These are phyloP conservation scores for Datnioides undecimradiatus DNA, from an alignment of 2,113 vertebrate species.

Conservation along the genomic window DNA sequence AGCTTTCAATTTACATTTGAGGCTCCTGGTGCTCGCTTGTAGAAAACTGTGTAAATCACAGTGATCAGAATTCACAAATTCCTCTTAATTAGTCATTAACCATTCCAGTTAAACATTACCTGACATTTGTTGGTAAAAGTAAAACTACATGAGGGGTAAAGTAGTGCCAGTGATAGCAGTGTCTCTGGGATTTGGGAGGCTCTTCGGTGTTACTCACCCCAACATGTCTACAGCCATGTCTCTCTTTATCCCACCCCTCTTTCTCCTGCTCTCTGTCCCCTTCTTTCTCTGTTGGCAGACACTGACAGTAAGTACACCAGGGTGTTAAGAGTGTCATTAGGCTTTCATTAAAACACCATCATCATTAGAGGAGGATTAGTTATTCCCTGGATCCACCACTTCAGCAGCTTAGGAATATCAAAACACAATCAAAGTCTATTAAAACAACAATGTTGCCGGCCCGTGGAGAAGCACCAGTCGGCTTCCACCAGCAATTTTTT, in stretches of 20 bases:
- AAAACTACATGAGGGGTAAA: neutral
- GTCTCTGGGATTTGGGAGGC: neutral
- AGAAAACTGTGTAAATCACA: no score
- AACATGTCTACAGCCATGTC: slow-evolving; percentile 2
- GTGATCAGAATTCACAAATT: no score
- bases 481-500: neutral
- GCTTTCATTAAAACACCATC: slow-evolving; percentile 83
- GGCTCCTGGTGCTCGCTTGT: neutral
- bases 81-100: slow-evolving; percentile 8
- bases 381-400: slow-evolving; percentile 67
- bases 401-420: slow-evolving; percentile 72
- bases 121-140: slow-evolving; percentile 10
- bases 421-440: slow-evolving; percentile 78
- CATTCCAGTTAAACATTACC: neutral
- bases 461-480: slow-evolving; percentile 29
- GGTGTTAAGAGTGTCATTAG: slow-evolving; percentile 77
- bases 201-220: neutral
- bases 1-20: neutral
- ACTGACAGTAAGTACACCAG: slow-evolving; percentile 61
- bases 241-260: neutral
- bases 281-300: slow-evolving; percentile 57
- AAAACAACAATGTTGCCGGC: slow-evolving; percentile 60
- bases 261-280: slow-evolving; percentile 11
- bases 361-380: slow-evolving; percentile 81
- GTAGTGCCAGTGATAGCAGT: neutral